Base-by-base conservation (phyloP, 2,113 vertebrate genomes). In the Equus quagga region DNA sequence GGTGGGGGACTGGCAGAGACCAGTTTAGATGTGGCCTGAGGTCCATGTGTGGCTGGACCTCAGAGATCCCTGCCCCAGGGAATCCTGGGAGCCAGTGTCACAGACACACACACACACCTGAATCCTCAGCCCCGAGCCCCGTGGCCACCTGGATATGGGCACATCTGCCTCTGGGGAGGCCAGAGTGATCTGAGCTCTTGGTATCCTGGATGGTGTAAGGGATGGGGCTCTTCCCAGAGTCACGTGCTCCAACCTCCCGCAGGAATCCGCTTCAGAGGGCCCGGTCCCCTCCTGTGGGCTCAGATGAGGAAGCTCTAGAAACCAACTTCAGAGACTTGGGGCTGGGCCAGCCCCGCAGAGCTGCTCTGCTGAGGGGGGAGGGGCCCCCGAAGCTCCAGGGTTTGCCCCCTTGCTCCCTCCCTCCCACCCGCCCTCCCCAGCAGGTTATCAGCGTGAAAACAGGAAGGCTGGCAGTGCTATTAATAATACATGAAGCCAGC, bases 371-470 rank as follows among this genome's bases (percentile, higher is more conserved):
- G 89, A 78, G 44, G 79, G 96, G 94, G 96, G 96, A 98, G 69
- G 82, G 97, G 96, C 96, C 94, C 95, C 95, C 84, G 88, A 54
- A 97, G 97, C 98, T 97, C 97, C 33, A 89, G 97, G 98, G 98
- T 97, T 99, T 98, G 98, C 98, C 98, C 98, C 98, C 98, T 98
- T 98, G 98, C 96, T 98, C 98, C 98, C 96, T 98, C 98, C 98
- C 98, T 97, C 98, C 98, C 98, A 97, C 94, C 83, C 0, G 80
- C 51, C 98, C 98, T 97, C 98, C 98, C 97, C 83, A 0, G 98
- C 70, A 97, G 98, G 98, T 99, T 99, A 99, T 99, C 99, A 99
- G 99, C 98, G 97, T 99, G 99, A 99, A 99, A 98, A 98, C 99
- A 99, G 99, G 98, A 98, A 98, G 98, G 98, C 98, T 98, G 99